Evolutionary conservation across 2,888 invertebrate genomes (phyloP).

Genomic region (Tiliacea citrago): DNA sequence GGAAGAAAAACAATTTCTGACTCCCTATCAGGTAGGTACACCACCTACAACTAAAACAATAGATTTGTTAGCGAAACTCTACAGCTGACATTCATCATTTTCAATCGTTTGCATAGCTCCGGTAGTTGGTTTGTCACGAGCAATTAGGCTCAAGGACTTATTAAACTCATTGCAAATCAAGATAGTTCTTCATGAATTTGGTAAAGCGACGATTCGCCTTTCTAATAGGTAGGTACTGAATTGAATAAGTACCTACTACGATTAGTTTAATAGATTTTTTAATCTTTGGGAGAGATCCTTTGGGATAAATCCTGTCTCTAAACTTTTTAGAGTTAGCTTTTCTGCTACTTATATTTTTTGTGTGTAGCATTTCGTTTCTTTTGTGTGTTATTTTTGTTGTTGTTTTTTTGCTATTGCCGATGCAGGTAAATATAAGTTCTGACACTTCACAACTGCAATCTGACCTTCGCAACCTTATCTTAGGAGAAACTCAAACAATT

Average conservation of each 20-base stretch:
- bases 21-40: neutral
- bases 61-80: neutral
- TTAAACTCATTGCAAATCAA: constrained; percentile 44
- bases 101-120: constrained; percentile 36
- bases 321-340: neutral
- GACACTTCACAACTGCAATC: neutral
- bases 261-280: neutral
- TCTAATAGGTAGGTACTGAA: neutral
- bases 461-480: constrained; percentile 3
- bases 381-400: too few relatives aligned
- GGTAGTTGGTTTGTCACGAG: constrained; percentile 42
- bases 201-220: constrained; percentile 23
- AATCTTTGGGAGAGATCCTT: neutral
- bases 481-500: constrained; percentile 2
- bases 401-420: too few relatives aligned
- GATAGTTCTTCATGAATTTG: constrained; percentile 25
- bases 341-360: too few relatives aligned
- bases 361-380: too few relatives aligned
- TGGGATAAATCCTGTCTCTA: neutral
- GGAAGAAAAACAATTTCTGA: neutral
- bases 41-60: constrained; percentile 1
- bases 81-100: constrained; percentile 33
- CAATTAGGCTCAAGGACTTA: constrained; percentile 55
- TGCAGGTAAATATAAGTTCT: neutral
- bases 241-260: neutral